Evolutionary conservation across 2,113 vertebrate species (phyloP).

Genomic region (Ciconia maguari): DNA sequence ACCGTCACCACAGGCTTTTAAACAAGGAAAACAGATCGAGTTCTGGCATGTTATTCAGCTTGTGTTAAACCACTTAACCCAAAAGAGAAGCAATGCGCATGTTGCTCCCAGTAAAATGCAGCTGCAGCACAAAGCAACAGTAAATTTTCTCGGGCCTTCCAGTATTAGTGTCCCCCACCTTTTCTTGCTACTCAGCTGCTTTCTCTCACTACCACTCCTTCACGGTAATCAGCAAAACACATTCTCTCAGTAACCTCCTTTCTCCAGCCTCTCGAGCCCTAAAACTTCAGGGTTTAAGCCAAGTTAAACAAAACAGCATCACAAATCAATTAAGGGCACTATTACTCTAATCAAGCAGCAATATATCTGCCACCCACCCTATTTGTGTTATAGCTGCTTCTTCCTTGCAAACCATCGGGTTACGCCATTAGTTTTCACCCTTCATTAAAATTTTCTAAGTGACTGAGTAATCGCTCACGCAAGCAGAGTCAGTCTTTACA

Average conservation of each 20-base stretch:
- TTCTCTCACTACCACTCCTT: neutral
- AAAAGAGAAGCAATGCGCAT: neutral
- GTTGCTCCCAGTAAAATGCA: neutral
- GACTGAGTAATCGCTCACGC: neutral
- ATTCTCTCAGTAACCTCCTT: fast-evolving
- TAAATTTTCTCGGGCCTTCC: neutral
- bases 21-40: neutral
- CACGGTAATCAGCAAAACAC: fast-evolving
- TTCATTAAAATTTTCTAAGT: neutral
- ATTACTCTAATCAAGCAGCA: fast-evolving
- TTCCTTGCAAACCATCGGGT: neutral
- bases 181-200: neutral
- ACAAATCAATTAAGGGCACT: fast-evolving
- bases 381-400: neutral
- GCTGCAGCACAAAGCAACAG: neutral
- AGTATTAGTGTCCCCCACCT: fast-evolving
- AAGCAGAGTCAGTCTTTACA: neutral
- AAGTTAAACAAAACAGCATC: neutral
- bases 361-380: fast-evolving
- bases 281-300: neutral
- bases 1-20: neutral
- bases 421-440: neutral
- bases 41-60: neutral
- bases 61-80: neutral
- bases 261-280: neutral